These are phyloP conservation scores for Pseudolaguvia tuberculata DNA, from an alignment of 2,113 vertebrate species.

Conservation along the genomic window DNA sequence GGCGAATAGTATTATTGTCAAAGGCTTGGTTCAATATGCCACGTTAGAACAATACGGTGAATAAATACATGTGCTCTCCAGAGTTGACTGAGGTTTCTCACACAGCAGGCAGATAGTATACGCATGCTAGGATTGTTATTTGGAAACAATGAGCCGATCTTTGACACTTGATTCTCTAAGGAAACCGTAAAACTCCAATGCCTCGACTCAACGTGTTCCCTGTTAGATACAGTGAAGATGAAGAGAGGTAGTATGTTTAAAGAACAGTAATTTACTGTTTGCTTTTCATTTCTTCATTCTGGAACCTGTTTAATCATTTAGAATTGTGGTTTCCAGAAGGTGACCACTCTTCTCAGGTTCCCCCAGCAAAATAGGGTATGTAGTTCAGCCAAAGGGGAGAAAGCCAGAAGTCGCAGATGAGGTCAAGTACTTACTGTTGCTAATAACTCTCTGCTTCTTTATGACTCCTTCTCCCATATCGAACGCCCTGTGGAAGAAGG, in stretches of 20 bases:
- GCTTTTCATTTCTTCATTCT: constrained; percentile 32
- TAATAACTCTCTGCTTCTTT: constrained; percentile 28
- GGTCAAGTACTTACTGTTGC: constrained; percentile 37
- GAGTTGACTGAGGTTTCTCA: constrained; percentile 28
- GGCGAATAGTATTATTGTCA: constrained; percentile 38
- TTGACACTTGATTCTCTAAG: constrained; percentile 19
- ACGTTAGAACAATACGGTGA: constrained; percentile 39
- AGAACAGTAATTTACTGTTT: neutral
- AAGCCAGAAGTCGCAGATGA: constrained; percentile 3
- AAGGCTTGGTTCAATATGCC: constrained; percentile 19
- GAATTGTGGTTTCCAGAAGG: constrained; percentile 28
- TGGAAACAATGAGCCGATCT: constrained; percentile 36
- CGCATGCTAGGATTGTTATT: constrained; percentile 4
- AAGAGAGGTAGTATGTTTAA: neutral
- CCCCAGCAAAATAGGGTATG: constrained; percentile 24
- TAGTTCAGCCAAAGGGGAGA: constrained; percentile 43
- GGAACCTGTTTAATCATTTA: constrained; percentile 44
- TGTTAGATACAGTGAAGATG: constrained; percentile 11
- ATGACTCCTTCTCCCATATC: constrained; percentile 31
- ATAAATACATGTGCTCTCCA: constrained; percentile 16
- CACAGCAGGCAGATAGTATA: constrained; percentile 44
- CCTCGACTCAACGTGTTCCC: constrained; percentile 1
- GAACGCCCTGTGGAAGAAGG: neutral
- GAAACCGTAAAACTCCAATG: constrained; percentile 34
- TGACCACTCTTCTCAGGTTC: constrained; percentile 41